Evolutionary conservation across 37 sponge, comb jelly and placozoan genomes (phyloP).

Genomic region (Mnemiopsis leidyi): DNA sequence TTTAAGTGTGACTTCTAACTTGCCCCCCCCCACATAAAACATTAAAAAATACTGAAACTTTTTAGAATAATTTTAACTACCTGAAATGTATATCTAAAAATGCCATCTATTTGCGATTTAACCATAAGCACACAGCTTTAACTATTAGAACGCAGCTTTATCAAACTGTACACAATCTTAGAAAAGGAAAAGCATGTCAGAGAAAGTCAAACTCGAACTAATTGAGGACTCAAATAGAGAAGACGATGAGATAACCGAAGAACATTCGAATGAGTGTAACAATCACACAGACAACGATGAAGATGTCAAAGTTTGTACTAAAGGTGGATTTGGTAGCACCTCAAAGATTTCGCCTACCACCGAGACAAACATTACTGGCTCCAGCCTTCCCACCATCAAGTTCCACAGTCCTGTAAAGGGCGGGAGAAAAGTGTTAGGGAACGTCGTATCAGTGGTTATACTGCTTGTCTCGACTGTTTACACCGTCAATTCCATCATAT

Average conservation of each 20-base stretch:
- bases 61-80: too few relatives aligned
- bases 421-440: slow-evolving; percentile 10
- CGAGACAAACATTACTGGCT: not conserved
- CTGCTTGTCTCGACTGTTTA: not conserved
- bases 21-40: too few relatives aligned
- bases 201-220: not conserved
- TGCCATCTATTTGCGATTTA: too few relatives aligned
- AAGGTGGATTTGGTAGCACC: too few relatives aligned
- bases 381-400: not conserved
- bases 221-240: not conserved
- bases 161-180: too few relatives aligned
- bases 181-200: not conserved
- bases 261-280: not conserved
- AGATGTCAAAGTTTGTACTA: too few relatives aligned
- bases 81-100: too few relatives aligned
- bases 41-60: too few relatives aligned
- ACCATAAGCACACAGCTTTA: too few relatives aligned
- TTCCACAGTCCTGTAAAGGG: not conserved
- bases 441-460: not conserved
- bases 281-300: not conserved
- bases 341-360: not conserved
- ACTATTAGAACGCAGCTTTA: too few relatives aligned
- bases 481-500: not conserved
- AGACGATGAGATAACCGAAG: not conserved
- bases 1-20: too few relatives aligned